Evolutionary conservation across 1,140 invertebrate species (phyloP), one percentile per base, ranked within the genome.

Genomic region (Galleria mellonella): DNA sequence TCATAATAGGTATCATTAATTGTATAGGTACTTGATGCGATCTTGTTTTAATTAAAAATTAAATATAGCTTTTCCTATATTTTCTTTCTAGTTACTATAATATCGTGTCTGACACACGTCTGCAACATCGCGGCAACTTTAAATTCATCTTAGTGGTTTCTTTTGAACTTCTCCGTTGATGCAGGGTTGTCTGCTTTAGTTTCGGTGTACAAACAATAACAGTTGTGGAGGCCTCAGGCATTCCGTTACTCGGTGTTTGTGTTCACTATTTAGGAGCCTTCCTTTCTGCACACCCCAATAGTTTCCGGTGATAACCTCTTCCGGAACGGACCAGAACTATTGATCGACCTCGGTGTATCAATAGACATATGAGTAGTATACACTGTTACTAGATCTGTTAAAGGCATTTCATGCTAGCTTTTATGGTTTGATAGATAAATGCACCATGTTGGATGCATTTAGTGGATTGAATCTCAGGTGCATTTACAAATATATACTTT

Each of bases 161-260:
- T 67, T 67, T 43, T 62, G 43, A 58, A 66, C 66, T 57, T 63
- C 65, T 35, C 52, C 32, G 47, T 38, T 57, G 45, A 43, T 49
- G 44, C 32, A 42, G 41, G 47, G 17, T 23, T 37, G 44, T 31
- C 45, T 38, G 51, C 49, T 60, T 68, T 71, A 81, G 76, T 75
- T 79, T 68, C 43, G 61, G 62, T 65, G 17, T 6, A 58, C 72
- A 79, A 81, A 83, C 78, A 83, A 81, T 83, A 83, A 81, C 72
- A 79, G 55, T 62, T 23, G 58, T 51, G 59, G 48, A 27, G 49
- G 67, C 65, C 51, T 61, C 50, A 37, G 66, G 67, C 68, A 32
- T 28, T 44, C 41, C 63, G 61, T 59, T 23, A 46, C 55, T 47
- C 49, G 47, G 32, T 83, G 72, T 78, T 83, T 83, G 72, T 75